Conservation (phyloP, 2,797 vertebrate species). For the Vultur gryphus region DNA sequence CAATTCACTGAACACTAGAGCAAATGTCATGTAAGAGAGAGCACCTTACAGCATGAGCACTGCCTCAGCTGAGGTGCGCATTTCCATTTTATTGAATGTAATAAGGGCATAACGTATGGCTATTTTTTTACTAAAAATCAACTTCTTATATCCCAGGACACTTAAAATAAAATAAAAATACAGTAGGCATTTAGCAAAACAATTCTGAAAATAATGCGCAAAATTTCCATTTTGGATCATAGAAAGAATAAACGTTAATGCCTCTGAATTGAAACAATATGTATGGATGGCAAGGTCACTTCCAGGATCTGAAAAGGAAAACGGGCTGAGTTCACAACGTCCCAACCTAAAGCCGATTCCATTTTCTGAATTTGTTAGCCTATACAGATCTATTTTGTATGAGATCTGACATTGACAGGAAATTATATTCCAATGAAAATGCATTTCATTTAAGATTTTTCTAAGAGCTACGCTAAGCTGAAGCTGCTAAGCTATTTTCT, state of each 20-base stretch:
- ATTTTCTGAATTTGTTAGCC: neutral
- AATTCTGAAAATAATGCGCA: neutral
- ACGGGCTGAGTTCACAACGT: neutral
- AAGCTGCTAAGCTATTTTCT: neutral
- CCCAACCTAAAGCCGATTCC: neutral
- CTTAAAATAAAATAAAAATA: neutral
- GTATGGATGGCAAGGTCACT: neutral
- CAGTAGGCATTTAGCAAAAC: neutral
- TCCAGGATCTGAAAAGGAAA: neutral
- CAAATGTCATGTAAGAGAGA: neutral
- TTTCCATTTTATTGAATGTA: neutral
- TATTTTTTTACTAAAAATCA: neutral
- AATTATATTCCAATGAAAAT: neutral
- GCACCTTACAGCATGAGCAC: neutral
- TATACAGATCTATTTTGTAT: neutral
- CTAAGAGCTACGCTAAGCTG: neutral
- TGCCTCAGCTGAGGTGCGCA: neutral
- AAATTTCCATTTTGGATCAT: neutral
- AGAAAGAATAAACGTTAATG: neutral
- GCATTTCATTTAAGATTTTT: neutral
- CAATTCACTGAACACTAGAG: neutral
- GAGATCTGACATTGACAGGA: neutral
- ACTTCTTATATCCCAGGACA: neutral
- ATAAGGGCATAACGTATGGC: neutral
- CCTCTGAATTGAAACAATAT: neutral